These are phyloP conservation scores for Auanema freiburgensis DNA, from an alignment of 2,888 invertebrate genomes.

Conservation along the genomic window DNA sequence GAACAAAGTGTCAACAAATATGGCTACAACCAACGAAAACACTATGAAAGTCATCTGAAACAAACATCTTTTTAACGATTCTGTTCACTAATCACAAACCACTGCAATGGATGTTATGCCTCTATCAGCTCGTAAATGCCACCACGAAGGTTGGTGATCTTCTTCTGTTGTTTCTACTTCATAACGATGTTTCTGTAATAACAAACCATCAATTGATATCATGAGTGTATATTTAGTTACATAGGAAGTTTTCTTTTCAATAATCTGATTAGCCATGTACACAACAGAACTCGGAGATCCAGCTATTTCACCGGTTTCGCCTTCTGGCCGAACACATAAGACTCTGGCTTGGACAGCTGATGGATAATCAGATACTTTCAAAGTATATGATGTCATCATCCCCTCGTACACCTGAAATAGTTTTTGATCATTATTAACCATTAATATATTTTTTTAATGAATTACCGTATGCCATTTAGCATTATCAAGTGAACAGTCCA, in stretches of 20 bases:
- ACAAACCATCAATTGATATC: too few relatives aligned
- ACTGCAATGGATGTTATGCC: too few relatives aligned
- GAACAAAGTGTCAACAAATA: conserved; percentile 23
- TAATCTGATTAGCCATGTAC: conserved; percentile 25
- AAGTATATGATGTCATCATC: conserved; percentile 69
- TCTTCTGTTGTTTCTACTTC: too few relatives aligned
- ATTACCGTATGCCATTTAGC: conserved; percentile 44
- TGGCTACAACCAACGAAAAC: conserved; percentile 17
- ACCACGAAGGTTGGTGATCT: too few relatives aligned
- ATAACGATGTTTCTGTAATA: too few relatives aligned
- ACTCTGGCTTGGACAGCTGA: conserved; percentile 31
- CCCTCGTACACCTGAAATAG: conserved; percentile 68
- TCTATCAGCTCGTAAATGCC: too few relatives aligned
- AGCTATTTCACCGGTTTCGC: conserved; percentile 18
- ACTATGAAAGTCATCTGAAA: conserved; percentile 21
- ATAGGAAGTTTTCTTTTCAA: not conserved
- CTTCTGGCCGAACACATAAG: conserved; percentile 20
- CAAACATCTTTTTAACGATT: not conserved
- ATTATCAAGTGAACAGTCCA: conserved; percentile 15
- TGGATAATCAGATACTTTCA: conserved; percentile 70
- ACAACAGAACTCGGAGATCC: conserved; percentile 31
- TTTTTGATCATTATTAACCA: not conserved
- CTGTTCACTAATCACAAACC: not conserved
- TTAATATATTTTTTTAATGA: not conserved
- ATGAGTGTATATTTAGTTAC: too few relatives aligned